Conservation (phyloP, 2,113 vertebrate genomes). For the Prunella himalayana region DNA sequence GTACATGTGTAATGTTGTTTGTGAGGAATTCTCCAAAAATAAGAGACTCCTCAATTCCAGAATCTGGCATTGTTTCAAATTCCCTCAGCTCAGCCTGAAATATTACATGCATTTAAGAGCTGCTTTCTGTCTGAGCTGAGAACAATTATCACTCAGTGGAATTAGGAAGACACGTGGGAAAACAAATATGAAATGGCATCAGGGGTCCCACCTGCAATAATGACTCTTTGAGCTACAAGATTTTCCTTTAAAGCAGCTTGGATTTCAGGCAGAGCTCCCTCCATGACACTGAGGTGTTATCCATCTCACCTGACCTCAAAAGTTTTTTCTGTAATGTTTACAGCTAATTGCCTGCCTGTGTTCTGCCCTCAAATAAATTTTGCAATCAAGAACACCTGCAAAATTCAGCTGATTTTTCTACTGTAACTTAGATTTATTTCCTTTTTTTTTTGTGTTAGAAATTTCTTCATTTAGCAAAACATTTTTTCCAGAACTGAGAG, state of each 20-base stretch:
- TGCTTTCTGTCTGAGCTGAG: neutral
- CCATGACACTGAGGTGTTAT: neutral
- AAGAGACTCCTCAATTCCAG: neutral
- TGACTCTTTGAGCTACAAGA: neutral
- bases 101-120: neutral
- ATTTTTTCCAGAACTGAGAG: neutral
- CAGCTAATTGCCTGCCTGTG: neutral
- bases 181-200: neutral
- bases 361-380: neutral
- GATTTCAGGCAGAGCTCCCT: neutral
- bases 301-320: neutral
- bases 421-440: neutral
- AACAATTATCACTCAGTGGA: neutral
- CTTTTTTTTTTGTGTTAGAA: accelerated
- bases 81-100: neutral
- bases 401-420: neutral
- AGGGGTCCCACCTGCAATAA: neutral
- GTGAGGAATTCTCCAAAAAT: neutral
- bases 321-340: neutral
- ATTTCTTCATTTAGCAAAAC: neutral
- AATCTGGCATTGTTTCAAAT: neutral
- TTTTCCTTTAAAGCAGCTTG: neutral
- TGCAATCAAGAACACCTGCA: accelerated
- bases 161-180: neutral
- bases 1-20: neutral